A percentile compares a stretch with the other conserved stretches of the same genome.
These are phyloP conservation scores for Drosophila kepulauana DNA, from an alignment of 1,140 invertebrate genomes.

Conservation along the genomic window DNA sequence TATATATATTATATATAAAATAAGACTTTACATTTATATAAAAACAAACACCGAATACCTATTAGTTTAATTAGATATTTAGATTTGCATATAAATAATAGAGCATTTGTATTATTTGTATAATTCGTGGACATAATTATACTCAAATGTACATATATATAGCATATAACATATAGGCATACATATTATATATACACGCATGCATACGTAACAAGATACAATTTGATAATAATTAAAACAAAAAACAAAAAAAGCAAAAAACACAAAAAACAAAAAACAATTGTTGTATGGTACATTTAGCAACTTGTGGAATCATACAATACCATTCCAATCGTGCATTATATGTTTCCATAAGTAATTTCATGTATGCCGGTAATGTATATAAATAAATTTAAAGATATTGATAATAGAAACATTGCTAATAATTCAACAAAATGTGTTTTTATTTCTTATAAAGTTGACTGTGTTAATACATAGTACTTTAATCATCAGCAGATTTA, in stretches of 20 bases:
- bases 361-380: slow-evolving; percentile 61
- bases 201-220: slow-evolving; percentile 39
- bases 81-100: slow-evolving; percentile 62
- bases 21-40: slow-evolving; percentile 60
- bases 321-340: slow-evolving; percentile 63
- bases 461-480: too few relatives aligned
- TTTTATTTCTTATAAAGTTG: slow-evolving; percentile 25
- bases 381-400: slow-evolving; percentile 52
- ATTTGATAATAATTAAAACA: neutral
- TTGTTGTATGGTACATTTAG: slow-evolving; percentile 57
- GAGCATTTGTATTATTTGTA: slow-evolving; percentile 83
- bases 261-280: slow-evolving; percentile 18
- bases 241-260: neutral
- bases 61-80: slow-evolving; percentile 61
- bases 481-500: too few relatives aligned
- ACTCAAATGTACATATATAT: slow-evolving; percentile 68
- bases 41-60: slow-evolving; percentile 49
- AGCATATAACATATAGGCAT: slow-evolving; percentile 26
- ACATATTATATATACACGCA: slow-evolving; percentile 25
- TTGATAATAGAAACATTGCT: slow-evolving; percentile 73
- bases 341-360: slow-evolving; percentile 55
- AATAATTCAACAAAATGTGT: slow-evolving; percentile 41
- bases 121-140: slow-evolving; percentile 53
- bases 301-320: slow-evolving; percentile 56
- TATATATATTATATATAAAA: slow-evolving; percentile 29